Evolutionary conservation across 2,888 invertebrate genomes (phyloP).

Genomic region (Argyresthia albistria): DNA sequence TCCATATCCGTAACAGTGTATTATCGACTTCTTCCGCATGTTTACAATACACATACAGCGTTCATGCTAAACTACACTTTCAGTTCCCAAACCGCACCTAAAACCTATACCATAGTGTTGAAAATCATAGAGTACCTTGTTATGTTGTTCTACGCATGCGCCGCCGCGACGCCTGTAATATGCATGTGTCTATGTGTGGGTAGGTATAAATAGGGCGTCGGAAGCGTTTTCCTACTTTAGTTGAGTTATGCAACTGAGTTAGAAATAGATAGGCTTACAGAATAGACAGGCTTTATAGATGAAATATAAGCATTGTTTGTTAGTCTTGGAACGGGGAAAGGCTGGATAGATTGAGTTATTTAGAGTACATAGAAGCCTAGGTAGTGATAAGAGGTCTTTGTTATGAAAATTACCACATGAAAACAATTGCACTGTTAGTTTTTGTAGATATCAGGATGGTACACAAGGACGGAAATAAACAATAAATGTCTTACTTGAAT

Average conservation of each 20-base stretch:
- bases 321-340: background rate
- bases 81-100: no score
- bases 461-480: no score
- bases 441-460: no score
- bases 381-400: no score
- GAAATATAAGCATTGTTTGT: background rate
- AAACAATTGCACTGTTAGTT: no score
- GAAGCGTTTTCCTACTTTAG: constrained; percentile 28
- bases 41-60: background rate
- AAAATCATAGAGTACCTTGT: no score
- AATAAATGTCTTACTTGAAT: no score
- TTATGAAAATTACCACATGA: no score
- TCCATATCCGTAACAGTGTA: background rate
- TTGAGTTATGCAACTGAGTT: constrained; percentile 50
- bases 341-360: no score
- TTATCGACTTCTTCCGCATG: background rate
- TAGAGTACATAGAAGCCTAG: no score
- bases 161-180: background rate
- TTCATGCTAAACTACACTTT: no score
- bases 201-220: constrained; percentile 29
- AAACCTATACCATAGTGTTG: background rate
- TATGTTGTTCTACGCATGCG: background rate
- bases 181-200: constrained; percentile 12
- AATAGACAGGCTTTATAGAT: no score
- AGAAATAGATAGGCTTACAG: constrained; percentile 24